Percentiles rank a stretch among this genome's conserved stretches.
These are phyloP conservation scores for Falco cherrug DNA, from an alignment of 2,797 vertebrate genomes.

Conservation along the genomic window DNA sequence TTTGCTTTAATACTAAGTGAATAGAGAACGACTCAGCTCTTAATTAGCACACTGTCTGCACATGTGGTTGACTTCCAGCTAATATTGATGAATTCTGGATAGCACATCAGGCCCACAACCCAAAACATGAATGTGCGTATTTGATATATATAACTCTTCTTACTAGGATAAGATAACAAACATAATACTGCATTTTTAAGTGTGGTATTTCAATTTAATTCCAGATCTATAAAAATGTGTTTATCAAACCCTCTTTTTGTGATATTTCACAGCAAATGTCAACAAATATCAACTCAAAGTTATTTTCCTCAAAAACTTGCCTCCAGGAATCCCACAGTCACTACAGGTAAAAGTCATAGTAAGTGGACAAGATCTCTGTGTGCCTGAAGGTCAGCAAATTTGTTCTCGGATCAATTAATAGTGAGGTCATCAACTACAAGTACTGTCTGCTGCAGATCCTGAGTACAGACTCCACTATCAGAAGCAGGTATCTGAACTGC, in stretches of 20 bases:
- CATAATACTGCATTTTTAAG: background rate
- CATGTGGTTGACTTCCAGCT: background rate
- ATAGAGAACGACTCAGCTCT: background rate
- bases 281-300: conserved; percentile 12
- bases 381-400: background rate
- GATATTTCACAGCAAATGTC: conserved; percentile 1
- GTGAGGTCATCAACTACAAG: background rate
- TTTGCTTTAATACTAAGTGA: background rate
- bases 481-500: background rate
- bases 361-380: background rate
- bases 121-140: background rate
- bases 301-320: background rate
- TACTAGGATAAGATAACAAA: background rate
- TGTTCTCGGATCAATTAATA: background rate
- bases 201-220: background rate
- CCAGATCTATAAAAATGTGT: background rate
- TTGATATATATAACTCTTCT: background rate
- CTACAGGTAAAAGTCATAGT: background rate
- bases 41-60: background rate
- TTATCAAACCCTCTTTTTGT: background rate
- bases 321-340: background rate
- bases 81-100: background rate
- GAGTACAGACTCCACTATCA: rapidly evolving
- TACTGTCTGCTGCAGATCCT: background rate
- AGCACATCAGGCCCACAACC: background rate